Evolutionary conservation across 2,888 invertebrate genomes (phyloP).

Genomic region (Yponomeuta sedellus): DNA sequence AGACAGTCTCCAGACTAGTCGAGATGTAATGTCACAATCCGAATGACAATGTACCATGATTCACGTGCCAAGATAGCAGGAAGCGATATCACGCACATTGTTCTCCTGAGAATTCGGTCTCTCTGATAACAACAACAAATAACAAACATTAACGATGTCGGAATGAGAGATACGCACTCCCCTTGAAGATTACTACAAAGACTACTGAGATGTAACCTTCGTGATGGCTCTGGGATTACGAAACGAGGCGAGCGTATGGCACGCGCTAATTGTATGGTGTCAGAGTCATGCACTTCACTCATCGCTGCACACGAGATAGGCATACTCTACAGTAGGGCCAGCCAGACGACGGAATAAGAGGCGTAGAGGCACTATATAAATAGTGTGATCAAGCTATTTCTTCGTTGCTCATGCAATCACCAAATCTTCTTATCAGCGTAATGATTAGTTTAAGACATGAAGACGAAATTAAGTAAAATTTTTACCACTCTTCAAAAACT

Average conservation of each 20-base stretch:
- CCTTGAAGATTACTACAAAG: background rate
- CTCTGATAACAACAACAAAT: background rate
- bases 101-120: background rate
- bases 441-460: no score
- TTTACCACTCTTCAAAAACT: no score
- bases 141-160: background rate
- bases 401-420: background rate
- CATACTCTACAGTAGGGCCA: background rate
- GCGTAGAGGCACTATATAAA: background rate
- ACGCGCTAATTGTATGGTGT: background rate
- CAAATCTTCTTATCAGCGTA: no score
- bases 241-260: background rate
- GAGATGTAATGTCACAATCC: background rate
- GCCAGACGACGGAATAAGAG: background rate
- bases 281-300: conserved; percentile 1
- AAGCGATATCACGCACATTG: background rate
- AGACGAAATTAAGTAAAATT: no score
- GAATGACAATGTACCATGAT: background rate
- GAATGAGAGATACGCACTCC: background rate
- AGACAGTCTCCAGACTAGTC: background rate
- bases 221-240: background rate
- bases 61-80: background rate
- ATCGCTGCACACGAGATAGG: background rate
- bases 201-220: background rate
- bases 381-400: background rate